Percentiles rank a stretch among this genome's conserved stretches.
Evolutionary conservation across 2,888 invertebrate genomes (phyloP).

Genomic region (Cheilosia grossa): DNA sequence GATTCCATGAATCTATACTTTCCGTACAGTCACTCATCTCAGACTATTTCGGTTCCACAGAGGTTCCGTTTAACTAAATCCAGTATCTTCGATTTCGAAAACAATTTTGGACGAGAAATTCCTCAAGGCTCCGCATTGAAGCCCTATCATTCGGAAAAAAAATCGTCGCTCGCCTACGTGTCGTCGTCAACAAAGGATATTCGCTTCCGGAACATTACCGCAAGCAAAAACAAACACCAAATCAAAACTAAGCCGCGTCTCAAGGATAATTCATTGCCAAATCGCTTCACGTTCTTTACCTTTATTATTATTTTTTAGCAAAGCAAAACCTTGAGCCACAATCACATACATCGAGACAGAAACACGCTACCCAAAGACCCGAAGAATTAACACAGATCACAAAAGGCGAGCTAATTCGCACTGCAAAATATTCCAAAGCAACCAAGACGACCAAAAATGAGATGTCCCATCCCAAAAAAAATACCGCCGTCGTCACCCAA

Average conservation of each 20-base stretch:
- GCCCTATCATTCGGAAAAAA: background rate
- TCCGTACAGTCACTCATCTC: no score
- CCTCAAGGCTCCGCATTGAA: slow-evolving; percentile 4
- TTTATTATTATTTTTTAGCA: slow-evolving; percentile 33
- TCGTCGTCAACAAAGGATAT: slow-evolving; percentile 28
- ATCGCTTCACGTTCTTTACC: slow-evolving; percentile 53
- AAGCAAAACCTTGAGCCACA: slow-evolving; percentile 45
- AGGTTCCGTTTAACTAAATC: background rate
- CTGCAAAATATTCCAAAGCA: slow-evolving; percentile 67
- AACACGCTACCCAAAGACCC: slow-evolving; percentile 23
- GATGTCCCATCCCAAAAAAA: slow-evolving; percentile 35
- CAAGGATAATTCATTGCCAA: slow-evolving; percentile 48
- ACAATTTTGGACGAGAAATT: slow-evolving; percentile 23
- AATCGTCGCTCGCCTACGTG: slow-evolving; percentile 15
- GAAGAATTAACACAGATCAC: slow-evolving; percentile 73
- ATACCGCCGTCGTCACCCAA: slow-evolving; percentile 40
- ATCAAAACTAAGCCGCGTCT: slow-evolving; percentile 27
- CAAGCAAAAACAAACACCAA: slow-evolving; percentile 5
- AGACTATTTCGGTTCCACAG: no score
- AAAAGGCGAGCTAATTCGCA: slow-evolving; percentile 75
- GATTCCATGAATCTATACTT: no score
- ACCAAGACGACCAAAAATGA: slow-evolving; percentile 38
- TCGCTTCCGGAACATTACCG: slow-evolving; percentile 51
- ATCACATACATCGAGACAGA: slow-evolving; percentile 40
- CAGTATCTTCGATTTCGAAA: background rate